These are phyloP conservation scores for Maccullochella peelii DNA, from an alignment of 2,113 vertebrate species.

Conservation along the genomic window DNA sequence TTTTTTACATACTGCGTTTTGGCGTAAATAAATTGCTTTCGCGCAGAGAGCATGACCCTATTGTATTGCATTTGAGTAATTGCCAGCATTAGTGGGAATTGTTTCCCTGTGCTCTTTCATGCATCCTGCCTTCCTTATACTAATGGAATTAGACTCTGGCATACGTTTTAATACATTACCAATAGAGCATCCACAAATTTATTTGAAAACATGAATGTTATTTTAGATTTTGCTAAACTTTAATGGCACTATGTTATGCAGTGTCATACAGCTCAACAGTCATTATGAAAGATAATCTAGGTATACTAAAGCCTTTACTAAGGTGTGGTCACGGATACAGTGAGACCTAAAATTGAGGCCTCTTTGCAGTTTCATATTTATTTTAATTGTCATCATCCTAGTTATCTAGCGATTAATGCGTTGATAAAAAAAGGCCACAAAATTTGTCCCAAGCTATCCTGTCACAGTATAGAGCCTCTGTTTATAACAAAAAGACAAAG, in stretches of 20 bases:
- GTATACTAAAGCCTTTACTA: neutral
- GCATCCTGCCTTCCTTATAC: conserved; percentile 1
- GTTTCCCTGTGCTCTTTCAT: conserved; percentile 30
- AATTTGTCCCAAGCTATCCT: conserved; percentile 8
- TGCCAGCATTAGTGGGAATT: conserved; percentile 20
- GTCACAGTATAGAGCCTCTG: neutral
- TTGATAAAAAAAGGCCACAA: neutral
- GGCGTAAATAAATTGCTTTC: conserved; percentile 24
- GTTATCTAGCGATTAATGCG: conserved; percentile 14
- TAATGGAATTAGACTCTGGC: conserved; percentile 28
- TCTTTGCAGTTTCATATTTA: neutral
- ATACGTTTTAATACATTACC: neutral
- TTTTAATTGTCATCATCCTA: neutral
- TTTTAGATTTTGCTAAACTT: neutral
- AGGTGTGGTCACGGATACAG: neutral
- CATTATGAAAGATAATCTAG: neutral
- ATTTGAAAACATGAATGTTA: neutral
- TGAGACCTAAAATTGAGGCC: neutral
- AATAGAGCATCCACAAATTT: neutral
- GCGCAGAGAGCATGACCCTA: neutral
- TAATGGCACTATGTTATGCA: neutral
- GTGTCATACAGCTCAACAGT: neutral
- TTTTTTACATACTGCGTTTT: neutral
- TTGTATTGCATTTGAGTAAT: conserved; percentile 41
- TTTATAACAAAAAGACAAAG: neutral